A percentile compares a stretch with the other conserved stretches of the same genome.
Evolutionary conservation across 2,113 vertebrate genomes (phyloP).

Genomic region (Tachuris rubrigastra): DNA sequence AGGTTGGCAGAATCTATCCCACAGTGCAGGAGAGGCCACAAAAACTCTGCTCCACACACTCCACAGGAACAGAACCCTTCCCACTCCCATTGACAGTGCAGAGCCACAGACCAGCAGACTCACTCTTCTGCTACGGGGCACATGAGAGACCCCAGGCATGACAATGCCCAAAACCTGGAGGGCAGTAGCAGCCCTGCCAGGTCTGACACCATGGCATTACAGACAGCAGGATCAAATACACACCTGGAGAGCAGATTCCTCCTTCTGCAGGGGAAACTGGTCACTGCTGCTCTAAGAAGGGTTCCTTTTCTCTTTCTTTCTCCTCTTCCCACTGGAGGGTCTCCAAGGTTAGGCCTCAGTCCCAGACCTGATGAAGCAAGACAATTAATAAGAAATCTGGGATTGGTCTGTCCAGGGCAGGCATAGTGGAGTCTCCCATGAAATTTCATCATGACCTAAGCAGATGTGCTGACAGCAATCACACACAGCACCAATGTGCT

Average conservation of each 20-base stretch:
- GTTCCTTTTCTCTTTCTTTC: background rate
- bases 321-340: background rate
- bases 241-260: background rate
- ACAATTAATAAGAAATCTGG: background rate
- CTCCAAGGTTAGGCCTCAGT: background rate
- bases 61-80: background rate
- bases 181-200: background rate
- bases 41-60: background rate
- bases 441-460: background rate
- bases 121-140: background rate
- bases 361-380: background rate
- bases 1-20: background rate
- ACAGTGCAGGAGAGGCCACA: background rate
- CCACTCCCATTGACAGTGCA: background rate
- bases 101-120: background rate
- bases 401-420: background rate
- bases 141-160: background rate
- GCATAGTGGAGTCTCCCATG: background rate
- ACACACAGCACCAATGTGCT: rapidly evolving
- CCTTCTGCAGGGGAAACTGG: background rate
- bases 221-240: background rate
- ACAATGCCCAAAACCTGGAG: background rate
- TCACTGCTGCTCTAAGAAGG: background rate
- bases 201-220: background rate
- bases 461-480: background rate